A percentile compares a stretch with the other conserved stretches of the same genome.
Evolutionary conservation across 1,140 invertebrate genomes (phyloP).

Genomic region (Scaptomyza graminum): DNA sequence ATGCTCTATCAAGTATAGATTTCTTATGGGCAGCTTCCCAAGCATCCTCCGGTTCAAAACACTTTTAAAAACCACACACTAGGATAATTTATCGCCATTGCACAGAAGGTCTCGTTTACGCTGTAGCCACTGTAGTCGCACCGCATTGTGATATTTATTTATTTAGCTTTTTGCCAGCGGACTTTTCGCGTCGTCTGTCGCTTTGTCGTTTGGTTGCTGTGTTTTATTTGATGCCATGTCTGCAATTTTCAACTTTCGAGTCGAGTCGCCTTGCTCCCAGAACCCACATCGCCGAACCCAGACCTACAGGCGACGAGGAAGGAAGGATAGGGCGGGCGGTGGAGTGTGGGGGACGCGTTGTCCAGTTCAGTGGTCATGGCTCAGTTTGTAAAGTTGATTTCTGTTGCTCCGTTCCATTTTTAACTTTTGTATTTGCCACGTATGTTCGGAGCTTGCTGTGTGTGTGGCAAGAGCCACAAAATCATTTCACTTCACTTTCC

Average conservation of each 20-base stretch:
- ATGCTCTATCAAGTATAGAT: too few relatives aligned
- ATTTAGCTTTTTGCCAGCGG: conserved; percentile 68
- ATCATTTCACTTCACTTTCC: conserved; percentile 71
- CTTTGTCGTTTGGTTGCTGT: conserved; percentile 15
- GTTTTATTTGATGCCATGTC: conserved; percentile 76
- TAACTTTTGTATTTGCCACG: conserved; percentile 1
- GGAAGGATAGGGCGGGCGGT: neutral
- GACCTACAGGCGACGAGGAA: conserved; percentile 24
- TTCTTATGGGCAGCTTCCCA: too few relatives aligned
- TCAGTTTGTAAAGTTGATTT: conserved; percentile 39
- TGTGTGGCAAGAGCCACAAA: conserved; percentile 48
- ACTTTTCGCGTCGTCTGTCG: conserved; percentile 36
- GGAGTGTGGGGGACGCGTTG: conserved; percentile 34
- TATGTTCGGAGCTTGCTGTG: conserved; percentile 1
- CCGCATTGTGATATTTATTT: conserved; percentile 70
- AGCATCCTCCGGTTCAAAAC: too few relatives aligned
- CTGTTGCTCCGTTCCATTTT: neutral
- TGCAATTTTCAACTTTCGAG: conserved; percentile 67
- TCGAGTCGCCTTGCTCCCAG: conserved; percentile 17
- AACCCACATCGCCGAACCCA: neutral
- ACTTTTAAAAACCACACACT: too few relatives aligned
- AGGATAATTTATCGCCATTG: neutral
- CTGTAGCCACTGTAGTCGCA: neutral
- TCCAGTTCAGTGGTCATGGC: conserved; percentile 74
- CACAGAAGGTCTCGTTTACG: neutral